phyloP scores from a whole-genome alignment of 2,797 vertebrate genomes.

The Ceryle rudis region DNA sequence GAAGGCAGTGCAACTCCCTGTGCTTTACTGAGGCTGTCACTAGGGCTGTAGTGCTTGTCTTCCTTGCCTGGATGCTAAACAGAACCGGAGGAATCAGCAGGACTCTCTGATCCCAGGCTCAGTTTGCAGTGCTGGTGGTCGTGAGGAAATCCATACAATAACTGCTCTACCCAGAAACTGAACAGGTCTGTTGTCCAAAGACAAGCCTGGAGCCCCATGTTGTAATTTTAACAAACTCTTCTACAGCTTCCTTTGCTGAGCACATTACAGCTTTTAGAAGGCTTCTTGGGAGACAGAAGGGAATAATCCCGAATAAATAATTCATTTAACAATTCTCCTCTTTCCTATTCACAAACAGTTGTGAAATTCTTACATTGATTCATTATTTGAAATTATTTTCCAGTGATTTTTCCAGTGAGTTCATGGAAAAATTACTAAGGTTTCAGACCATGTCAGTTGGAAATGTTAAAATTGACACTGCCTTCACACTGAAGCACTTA shows the following conservation, averaged over 20 bases:
- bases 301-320: constrained; percentile 7
- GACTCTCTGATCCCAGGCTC: not conserved
- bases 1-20: not conserved
- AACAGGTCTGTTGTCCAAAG: not conserved
- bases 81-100: not conserved
- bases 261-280: not conserved
- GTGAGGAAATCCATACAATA: not conserved
- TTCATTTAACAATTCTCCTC: not conserved
- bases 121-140: not conserved
- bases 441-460: not conserved
- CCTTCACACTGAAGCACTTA: not conserved
- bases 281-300: not conserved
- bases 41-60: not conserved
- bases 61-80: not conserved
- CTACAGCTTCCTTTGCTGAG: not conserved
- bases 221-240: not conserved
- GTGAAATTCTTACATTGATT: not conserved
- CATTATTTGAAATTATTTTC: constrained; percentile 36
- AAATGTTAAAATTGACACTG: constrained; percentile 9
- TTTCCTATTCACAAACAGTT: not conserved
- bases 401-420: not conserved
- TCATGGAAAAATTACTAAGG: constrained; percentile 25
- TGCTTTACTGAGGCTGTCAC: not conserved
- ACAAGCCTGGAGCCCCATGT: not conserved
- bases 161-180: not conserved